Evolutionary conservation across 1,140 invertebrate species (phyloP).

Genomic region (Pectinophora gossypiella): DNA sequence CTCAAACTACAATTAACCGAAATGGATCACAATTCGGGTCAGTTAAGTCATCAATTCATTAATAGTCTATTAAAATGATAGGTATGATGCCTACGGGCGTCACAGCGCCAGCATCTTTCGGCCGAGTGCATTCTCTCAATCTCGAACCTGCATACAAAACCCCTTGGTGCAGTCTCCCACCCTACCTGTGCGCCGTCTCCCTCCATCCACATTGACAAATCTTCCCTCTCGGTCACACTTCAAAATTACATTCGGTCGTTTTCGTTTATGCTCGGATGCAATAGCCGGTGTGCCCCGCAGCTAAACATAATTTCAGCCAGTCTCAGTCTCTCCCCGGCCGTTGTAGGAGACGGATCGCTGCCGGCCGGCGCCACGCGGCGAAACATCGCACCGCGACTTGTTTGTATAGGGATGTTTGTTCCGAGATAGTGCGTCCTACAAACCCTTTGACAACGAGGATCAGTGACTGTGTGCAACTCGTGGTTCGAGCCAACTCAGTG

Average conservation of each 20-base stretch:
- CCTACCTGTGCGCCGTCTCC: slow-evolving; percentile 46
- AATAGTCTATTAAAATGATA: slow-evolving; percentile 19
- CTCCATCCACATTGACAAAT: slow-evolving; percentile 24
- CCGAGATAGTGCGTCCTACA: slow-evolving; percentile 51
- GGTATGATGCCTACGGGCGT: slow-evolving; percentile 16
- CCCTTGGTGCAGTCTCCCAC: slow-evolving; percentile 51
- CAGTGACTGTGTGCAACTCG: slow-evolving; percentile 22
- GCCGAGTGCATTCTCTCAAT: slow-evolving; percentile 49
- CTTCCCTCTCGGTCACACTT: slow-evolving; percentile 43
- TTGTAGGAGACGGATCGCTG: slow-evolving; percentile 42
- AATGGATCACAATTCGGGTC: slow-evolving; percentile 42
- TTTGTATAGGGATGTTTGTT: slow-evolving; percentile 57
- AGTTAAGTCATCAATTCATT: slow-evolving; percentile 43
- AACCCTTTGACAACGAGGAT: slow-evolving; percentile 33
- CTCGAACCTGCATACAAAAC: slow-evolving; percentile 54
- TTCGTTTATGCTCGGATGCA: slow-evolving; percentile 66
- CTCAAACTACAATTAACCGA: slow-evolving; percentile 40
- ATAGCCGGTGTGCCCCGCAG: slow-evolving; percentile 53
- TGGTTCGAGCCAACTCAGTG: slow-evolving; percentile 37
- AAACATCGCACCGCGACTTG: slow-evolving; percentile 44
- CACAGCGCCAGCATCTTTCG: slow-evolving; percentile 25
- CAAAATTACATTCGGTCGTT: slow-evolving; percentile 62
- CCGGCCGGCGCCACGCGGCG: slow-evolving; percentile 41
- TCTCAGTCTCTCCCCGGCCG: slow-evolving; percentile 61
- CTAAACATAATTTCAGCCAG: slow-evolving; percentile 58